These are phyloP conservation scores for Circaetus gallicus DNA, from an alignment of 2,113 vertebrate species.

Conservation along the genomic window DNA sequence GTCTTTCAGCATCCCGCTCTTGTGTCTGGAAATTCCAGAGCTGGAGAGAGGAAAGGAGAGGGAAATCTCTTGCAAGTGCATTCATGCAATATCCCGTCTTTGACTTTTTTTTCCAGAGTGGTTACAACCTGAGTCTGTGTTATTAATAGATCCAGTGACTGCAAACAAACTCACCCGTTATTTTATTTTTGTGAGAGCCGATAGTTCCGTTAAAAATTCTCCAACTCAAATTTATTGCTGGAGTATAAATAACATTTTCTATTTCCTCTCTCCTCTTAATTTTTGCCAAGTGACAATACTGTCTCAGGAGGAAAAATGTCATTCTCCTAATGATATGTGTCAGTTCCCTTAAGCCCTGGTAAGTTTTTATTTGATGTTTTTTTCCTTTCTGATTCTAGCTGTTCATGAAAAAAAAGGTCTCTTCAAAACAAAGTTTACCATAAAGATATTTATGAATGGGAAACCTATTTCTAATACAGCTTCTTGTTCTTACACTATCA, in stretches of 20 bases:
- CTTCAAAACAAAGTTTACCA: not conserved
- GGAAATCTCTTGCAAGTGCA: not conserved
- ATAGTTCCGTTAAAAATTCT: not conserved
- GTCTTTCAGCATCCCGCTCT: not conserved
- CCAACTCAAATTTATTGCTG: not conserved
- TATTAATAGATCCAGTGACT: not conserved
- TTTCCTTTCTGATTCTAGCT: not conserved
- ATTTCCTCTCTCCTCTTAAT: not conserved
- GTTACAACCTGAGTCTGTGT: not conserved
- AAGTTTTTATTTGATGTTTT: not conserved
- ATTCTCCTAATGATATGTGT: not conserved
- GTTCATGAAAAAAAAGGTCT: not conserved
- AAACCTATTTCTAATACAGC: not conserved
- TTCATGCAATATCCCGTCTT: not conserved
- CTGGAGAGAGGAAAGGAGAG: not conserved
- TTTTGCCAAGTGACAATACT: not conserved
- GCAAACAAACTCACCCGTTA: not conserved
- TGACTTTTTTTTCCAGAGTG: not conserved
- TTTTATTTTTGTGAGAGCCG: not conserved
- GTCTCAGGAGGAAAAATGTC: not conserved
- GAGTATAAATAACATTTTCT: not conserved
- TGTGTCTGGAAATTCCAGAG: not conserved
- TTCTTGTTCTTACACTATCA: not conserved
- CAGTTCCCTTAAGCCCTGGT: not conserved
- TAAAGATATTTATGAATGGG: constrained; percentile 23